These are phyloP conservation scores for Lethrus apterus DNA, from an alignment of 1,140 invertebrate species.

Conservation along the genomic window DNA sequence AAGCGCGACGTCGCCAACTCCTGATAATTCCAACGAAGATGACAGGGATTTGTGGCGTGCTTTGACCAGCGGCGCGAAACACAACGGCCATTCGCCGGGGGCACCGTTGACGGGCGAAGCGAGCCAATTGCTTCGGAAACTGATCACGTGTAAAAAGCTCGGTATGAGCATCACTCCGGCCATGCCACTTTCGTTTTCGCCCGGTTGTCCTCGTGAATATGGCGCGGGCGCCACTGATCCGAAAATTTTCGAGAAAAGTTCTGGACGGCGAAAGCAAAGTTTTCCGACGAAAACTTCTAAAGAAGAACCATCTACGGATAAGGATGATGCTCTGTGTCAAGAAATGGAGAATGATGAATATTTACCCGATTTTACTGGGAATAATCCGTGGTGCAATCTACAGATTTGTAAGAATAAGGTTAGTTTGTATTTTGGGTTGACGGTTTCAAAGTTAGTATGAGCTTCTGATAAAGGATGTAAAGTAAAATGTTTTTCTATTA, in stretches of 20 bases:
- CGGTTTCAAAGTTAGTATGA: too few species aligned
- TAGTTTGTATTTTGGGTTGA: constrained; percentile 9
- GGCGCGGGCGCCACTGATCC: constrained; percentile 1
- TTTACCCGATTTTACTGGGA: constrained; percentile 36
- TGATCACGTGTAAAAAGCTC: constrained; percentile 66
- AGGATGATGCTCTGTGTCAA: constrained; percentile 11
- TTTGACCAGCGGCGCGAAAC: constrained; percentile 26
- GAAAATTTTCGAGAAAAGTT: constrained; percentile 4
- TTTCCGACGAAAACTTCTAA: constrained; percentile 55
- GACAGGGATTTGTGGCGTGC: constrained; percentile 28
- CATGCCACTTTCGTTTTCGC: constrained; percentile 37
- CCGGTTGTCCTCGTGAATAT: too few species aligned
- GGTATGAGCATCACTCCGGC: constrained; percentile 52
- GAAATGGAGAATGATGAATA: constrained; percentile 23
- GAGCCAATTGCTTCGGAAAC: constrained; percentile 59
- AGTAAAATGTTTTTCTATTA: neutral
- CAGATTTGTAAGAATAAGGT: constrained; percentile 34
- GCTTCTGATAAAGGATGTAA: too few species aligned
- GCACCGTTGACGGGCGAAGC: constrained; percentile 49
- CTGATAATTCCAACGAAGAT: constrained; percentile 17
- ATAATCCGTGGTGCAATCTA: constrained; percentile 38
- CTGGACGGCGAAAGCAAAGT: constrained; percentile 58
- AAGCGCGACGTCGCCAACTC: constrained; percentile 32
- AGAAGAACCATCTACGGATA: constrained; percentile 8
- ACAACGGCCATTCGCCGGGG: constrained; percentile 31